A percentile compares a stretch with the other conserved stretches of the same genome.
These are phyloP conservation scores for Enteromius viviparus DNA, from an alignment of 2,797 vertebrate genomes.

Conservation along the genomic window DNA sequence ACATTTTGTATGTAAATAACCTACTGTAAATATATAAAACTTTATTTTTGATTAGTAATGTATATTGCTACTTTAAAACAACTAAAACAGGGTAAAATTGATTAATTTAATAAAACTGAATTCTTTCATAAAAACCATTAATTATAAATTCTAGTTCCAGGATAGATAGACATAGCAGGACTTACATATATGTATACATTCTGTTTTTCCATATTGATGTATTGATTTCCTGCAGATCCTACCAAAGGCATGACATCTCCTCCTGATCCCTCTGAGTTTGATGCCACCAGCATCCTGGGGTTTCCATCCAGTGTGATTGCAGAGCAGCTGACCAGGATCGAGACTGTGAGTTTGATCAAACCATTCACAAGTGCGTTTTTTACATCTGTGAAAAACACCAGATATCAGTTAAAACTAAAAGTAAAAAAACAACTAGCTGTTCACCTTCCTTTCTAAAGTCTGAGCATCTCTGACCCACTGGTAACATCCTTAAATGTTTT, in stretches of 20 bases:
- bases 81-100: no score
- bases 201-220: background rate
- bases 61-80: no score
- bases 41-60: no score
- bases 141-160: background rate
- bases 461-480: background rate
- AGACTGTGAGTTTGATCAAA: slow-evolving; percentile 80
- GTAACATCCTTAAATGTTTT: background rate
- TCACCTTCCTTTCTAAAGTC: background rate
- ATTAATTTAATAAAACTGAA: no score
- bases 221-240: slow-evolving; percentile 61
- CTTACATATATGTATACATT: background rate
- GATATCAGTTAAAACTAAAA: background rate
- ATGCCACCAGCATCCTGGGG: slow-evolving; percentile 84
- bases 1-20: no score
- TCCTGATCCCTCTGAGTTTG: slow-evolving; percentile 73
- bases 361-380: background rate
- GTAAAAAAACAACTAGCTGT: background rate
- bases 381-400: background rate
- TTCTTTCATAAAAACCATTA: background rate
- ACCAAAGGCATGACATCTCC: slow-evolving; percentile 60
- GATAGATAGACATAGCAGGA: background rate
- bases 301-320: slow-evolving; percentile 84
- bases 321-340: slow-evolving; percentile 89
- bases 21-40: no score